Conservation (phyloP, 2,113 vertebrate genomes). For the Lophura nycthemera region DNA sequence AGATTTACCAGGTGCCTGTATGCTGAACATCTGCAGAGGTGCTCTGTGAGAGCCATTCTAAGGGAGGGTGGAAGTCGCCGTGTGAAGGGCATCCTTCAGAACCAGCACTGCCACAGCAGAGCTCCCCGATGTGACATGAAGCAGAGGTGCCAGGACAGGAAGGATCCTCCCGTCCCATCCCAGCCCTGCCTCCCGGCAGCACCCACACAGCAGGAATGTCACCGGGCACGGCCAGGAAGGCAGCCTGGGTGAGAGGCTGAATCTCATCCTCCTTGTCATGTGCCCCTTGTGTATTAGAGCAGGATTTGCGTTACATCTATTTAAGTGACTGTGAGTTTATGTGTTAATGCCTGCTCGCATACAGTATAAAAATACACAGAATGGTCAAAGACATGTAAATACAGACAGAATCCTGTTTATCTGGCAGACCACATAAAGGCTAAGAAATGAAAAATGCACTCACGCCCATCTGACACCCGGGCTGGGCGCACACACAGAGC, state of each 20-base stretch:
- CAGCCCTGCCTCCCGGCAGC: neutral
- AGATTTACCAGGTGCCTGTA: neutral
- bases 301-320: neutral
- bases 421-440: conserved; percentile 66
- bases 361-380: conserved; percentile 34
- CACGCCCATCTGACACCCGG: conserved; percentile 79
- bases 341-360: conserved; percentile 10
- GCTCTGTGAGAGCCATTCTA: neutral
- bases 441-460: conserved; percentile 75
- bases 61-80: neutral
- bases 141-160: neutral
- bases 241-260: neutral
- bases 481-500: conserved; percentile 61
- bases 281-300: neutral
- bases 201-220: neutral
- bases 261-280: neutral
- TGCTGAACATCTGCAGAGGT: neutral
- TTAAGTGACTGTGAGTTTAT: neutral
- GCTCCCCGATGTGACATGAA: neutral
- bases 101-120: neutral
- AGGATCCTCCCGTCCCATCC: neutral
- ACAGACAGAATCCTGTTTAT: conserved; percentile 59
- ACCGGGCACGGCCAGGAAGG: neutral
- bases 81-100: neutral
- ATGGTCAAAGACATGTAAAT: conserved; percentile 56